Evolutionary conservation across 2,797 vertebrate species (phyloP).

Genomic region (Simalia tracyae): DNA sequence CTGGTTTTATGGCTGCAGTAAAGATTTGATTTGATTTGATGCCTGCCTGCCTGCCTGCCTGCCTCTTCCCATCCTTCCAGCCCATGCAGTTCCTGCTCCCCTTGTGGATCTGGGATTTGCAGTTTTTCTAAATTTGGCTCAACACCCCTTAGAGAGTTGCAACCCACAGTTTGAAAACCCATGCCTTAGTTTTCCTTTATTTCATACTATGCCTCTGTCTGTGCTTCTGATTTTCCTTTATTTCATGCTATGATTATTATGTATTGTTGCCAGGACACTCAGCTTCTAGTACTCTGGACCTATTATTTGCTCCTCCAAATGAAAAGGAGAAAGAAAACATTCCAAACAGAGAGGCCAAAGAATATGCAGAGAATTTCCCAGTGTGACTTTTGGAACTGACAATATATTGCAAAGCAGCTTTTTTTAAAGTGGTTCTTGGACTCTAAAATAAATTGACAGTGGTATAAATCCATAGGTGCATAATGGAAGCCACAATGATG

Average conservation of each 20-base stretch:
- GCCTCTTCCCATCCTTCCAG: background rate
- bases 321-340: background rate
- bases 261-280: background rate
- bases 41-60: background rate
- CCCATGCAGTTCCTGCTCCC: background rate
- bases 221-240: conserved; percentile 18
- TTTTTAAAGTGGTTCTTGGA: background rate
- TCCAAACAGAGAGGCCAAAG: background rate
- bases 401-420: background rate
- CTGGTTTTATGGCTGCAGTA: background rate
- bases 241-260: conserved; percentile 3
- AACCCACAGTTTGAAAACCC: background rate
- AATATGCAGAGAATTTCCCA: background rate
- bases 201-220: background rate
- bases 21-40: background rate
- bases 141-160: background rate
- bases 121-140: background rate
- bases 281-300: background rate
- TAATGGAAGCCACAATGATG: background rate
- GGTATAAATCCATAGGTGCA: background rate
- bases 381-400: background rate
- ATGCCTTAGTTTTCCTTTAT: background rate
- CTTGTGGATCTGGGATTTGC: background rate
- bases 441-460: background rate
- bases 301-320: background rate